These are phyloP conservation scores for Sebastes iracundus DNA, from an alignment of 2,797 vertebrate species.

Conservation along the genomic window DNA sequence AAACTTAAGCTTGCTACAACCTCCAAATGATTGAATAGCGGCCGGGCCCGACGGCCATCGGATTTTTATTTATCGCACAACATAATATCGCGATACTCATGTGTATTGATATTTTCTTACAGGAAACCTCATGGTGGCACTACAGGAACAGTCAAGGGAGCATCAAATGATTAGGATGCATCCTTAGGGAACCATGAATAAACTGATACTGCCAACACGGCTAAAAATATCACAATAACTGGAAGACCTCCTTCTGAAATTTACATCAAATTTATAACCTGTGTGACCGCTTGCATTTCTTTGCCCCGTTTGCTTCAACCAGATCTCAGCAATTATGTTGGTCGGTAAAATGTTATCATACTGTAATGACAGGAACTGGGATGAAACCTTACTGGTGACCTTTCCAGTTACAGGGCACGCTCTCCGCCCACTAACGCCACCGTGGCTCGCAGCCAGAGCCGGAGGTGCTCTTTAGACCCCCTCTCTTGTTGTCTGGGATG, in stretches of 20 bases:
- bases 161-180: too few species aligned
- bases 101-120: too few species aligned
- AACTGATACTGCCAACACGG: neutral
- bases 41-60: too few species aligned
- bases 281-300: neutral
- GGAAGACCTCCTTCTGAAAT: neutral
- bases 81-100: too few species aligned
- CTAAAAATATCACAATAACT: neutral
- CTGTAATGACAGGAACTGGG: neutral
- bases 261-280: neutral
- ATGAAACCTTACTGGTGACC: conserved; percentile 41
- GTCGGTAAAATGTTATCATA: neutral
- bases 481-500: conserved; percentile 42
- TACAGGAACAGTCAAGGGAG: neutral
- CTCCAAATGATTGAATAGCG: too few species aligned
- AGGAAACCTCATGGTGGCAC: neutral
- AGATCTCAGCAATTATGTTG: neutral
- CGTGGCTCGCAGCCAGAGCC: conserved; percentile 23
- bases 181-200: too few species aligned
- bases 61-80: too few species aligned
- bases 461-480: conserved; percentile 26
- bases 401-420: conserved; percentile 28
- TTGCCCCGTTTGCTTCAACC: neutral
- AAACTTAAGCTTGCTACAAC: too few species aligned
- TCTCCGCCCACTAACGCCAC: conserved; percentile 38